phyloP scores from a whole-genome alignment of 2,797 vertebrate genomes.

The Cirrhinus molitorella region DNA sequence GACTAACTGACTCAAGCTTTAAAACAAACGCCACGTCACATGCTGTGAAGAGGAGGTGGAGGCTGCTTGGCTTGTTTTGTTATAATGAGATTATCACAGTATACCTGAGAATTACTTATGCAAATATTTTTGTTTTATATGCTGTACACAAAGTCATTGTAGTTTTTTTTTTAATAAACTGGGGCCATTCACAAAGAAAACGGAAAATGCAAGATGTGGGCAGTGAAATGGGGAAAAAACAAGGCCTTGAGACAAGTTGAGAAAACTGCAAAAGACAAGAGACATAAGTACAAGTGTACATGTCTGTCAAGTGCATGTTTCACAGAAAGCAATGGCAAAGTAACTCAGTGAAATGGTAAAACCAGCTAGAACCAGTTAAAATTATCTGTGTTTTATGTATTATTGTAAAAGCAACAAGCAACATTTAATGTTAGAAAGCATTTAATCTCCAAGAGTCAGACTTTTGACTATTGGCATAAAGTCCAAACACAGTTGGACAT shows the following conservation, averaged over 20 bases:
- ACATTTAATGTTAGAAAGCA: not conserved
- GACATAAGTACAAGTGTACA: too few relatives aligned
- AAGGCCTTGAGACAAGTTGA: too few relatives aligned
- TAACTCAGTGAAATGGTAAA: not conserved
- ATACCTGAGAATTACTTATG: not conserved
- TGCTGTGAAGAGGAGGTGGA: constrained; percentile 24
- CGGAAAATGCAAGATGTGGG: not conserved
- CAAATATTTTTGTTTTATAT: not conserved
- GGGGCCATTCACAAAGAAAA: not conserved
- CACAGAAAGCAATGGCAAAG: not conserved
- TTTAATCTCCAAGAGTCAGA: constrained; percentile 2
- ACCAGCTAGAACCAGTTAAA: not conserved
- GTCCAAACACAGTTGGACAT: constrained; percentile 3
- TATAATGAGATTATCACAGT: not conserved
- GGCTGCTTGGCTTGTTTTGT: constrained; percentile 13
- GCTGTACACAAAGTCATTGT: not conserved
- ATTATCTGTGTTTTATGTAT: not conserved
- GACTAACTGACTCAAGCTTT: constrained; percentile 30
- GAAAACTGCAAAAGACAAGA: too few relatives aligned
- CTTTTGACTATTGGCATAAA: not conserved
- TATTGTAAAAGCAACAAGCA: not conserved
- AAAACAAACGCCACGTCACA: not conserved
- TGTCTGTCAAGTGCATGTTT: too few relatives aligned
- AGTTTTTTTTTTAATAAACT: not conserved
- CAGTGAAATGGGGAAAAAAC: not conserved